Percentiles rank a stretch among this genome's conserved stretches.
Conservation (phyloP, 1,140 invertebrate genomes). For the Tetraneura akinire region DNA sequence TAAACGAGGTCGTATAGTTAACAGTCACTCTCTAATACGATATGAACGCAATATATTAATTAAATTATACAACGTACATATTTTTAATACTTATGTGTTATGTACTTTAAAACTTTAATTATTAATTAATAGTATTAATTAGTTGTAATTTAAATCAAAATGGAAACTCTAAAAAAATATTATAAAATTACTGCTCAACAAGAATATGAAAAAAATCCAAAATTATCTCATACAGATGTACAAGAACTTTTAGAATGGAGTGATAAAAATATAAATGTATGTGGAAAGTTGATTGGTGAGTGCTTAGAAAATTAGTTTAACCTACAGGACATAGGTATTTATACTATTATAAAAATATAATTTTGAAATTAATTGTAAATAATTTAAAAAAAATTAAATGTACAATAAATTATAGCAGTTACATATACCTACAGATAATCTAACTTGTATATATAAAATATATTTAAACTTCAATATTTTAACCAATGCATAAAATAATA, state of each 20-base stretch:
- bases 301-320: not conserved
- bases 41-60: slow-evolving; percentile 8
- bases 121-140: not conserved
- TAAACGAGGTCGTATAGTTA: slow-evolving; percentile 32
- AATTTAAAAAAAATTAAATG: no score
- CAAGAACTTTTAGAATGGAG: slow-evolving; percentile 36
- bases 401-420: no score
- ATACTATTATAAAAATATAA: not conserved
- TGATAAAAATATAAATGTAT: slow-evolving; percentile 18
- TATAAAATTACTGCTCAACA: slow-evolving; percentile 26
- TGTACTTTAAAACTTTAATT: not conserved
- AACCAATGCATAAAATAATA: no score
- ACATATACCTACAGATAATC: no score
- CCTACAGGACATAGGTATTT: no score
- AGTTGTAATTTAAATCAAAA: slow-evolving; percentile 8
- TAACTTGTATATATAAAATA: no score
- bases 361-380: no score
- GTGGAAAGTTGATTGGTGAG: slow-evolving; percentile 27
- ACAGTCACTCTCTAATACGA: slow-evolving; percentile 37
- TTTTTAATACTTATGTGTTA: not conserved
- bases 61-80: not conserved
- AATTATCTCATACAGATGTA: not conserved
- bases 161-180: slow-evolving; percentile 32
- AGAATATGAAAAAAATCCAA: slow-evolving; percentile 45
- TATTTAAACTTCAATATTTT: no score